phyloP scores from a whole-genome alignment of 2,888 invertebrate genomes.

The Dorcus parallelipipedus region DNA sequence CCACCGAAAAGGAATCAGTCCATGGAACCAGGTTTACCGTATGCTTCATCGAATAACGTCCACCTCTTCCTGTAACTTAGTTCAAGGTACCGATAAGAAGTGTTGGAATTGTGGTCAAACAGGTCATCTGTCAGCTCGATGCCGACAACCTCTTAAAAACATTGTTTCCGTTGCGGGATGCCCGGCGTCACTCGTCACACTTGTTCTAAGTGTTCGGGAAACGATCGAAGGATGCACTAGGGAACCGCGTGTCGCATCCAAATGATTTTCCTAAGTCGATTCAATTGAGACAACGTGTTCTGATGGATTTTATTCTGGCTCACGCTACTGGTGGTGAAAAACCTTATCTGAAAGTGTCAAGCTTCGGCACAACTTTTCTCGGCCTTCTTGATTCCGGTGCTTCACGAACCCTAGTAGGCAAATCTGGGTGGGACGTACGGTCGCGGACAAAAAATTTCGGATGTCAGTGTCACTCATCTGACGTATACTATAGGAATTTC shows the following conservation, averaged over 20 bases:
- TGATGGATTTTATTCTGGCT: constrained; percentile 7
- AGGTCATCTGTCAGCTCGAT: constrained; percentile 3
- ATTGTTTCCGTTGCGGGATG: neutral
- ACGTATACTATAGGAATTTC: too few species aligned
- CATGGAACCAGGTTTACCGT: constrained; percentile 8
- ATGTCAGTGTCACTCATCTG: too few species aligned
- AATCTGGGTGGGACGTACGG: too few species aligned
- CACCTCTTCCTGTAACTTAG: too few species aligned
- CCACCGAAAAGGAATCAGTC: neutral
- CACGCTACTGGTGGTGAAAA: neutral
- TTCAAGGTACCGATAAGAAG: neutral
- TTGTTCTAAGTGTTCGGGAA: constrained; percentile 10
- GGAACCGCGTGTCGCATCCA: neutral
- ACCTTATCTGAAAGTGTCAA: too few species aligned
- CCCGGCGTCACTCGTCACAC: neutral
- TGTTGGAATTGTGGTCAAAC: constrained; percentile 12
- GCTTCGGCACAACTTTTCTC: too few species aligned
- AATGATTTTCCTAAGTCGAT: too few species aligned
- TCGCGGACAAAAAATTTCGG: too few species aligned
- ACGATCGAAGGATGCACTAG: neutral
- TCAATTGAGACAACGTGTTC: neutral
- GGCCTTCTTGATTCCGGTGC: too few species aligned
- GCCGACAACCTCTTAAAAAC: neutral
- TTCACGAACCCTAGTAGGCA: too few species aligned
- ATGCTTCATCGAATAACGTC: neutral